Evolutionary conservation across 2,888 invertebrate species (phyloP), one percentile per base, ranked within the genome.

Genomic region (Zygogramma bicolorata): DNA sequence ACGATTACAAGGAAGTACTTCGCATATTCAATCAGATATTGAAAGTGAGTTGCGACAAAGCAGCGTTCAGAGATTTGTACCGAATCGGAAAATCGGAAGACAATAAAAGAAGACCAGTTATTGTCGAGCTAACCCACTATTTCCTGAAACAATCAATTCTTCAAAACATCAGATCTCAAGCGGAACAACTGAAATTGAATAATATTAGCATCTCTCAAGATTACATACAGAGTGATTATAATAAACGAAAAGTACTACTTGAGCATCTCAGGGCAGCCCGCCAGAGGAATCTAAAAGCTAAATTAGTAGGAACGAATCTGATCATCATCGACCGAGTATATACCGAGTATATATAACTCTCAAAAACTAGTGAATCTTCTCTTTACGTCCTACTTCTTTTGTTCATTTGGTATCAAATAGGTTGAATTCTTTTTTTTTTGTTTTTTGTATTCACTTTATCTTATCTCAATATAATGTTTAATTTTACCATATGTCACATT

Each of bases 171-270:
- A 40, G 31, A 10, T 31, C 31, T 31, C 31, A 53, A 53, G 8
- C 20, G 57, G 20, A 57, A 20, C 20, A 53, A 53, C 22, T 57
- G 57, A 57, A 57, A 20, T 25, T 57, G 57, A 57, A 57, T 22
- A 57, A 57, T 57, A 57, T 57, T 22, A 25, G 57, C 20, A 57
- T 57, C 57, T 57, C 57, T 57, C 57, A 57, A 57, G 57, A 57
- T 27, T 53, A 53, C 20, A 53, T 53, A 53, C 53, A 53, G 20
- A 53, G n/a, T 10, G 53, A 53, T 25, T 57, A 57, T 25, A 57
- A 57, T 57, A 57, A 57, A 57, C 57, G 57, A 10, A 1, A 57
- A 18, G 3, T 57, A 57, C 57, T 57, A 18, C 57, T 57, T 22
- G 57, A 57, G 25, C 57, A 57, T 57, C 22, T 57, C 22, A 57